Conservation (phyloP, 2,113 vertebrate genomes). For the Anhinga anhinga region DNA sequence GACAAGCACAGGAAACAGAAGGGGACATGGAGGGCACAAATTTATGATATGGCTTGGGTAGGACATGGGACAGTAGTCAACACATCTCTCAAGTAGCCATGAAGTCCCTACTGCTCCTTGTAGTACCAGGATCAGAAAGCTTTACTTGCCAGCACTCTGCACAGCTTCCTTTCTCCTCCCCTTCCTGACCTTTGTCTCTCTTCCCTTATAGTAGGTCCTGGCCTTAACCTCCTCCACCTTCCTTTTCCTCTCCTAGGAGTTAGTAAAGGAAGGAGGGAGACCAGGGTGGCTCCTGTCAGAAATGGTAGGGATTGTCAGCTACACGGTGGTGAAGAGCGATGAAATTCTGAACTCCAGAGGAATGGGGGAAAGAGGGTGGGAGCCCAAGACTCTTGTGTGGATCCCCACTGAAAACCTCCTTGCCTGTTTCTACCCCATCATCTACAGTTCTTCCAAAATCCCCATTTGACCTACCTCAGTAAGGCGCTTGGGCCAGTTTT, state of each 20-base stretch:
- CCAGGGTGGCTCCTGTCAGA: neutral
- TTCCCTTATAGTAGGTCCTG: neutral
- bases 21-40: neutral
- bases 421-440: neutral
- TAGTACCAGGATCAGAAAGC: neutral
- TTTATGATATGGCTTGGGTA: neutral
- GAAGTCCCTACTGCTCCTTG: neutral
- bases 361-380: neutral
- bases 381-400: neutral
- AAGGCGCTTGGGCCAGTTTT: neutral
- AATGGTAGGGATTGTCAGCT: neutral
- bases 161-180: neutral
- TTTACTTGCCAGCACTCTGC: neutral
- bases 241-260: neutral
- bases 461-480: neutral
- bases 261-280: neutral
- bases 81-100: neutral
- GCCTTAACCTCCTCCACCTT: neutral
- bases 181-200: neutral
- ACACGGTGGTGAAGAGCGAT: neutral
- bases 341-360: neutral
- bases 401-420: neutral
- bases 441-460: neutral
- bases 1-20: neutral
- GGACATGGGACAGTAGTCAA: neutral